Evolutionary conservation across 1,140 invertebrate species (phyloP), one percentile per base, ranked within the genome.

Genomic region (Drosophila kohkoa): DNA sequence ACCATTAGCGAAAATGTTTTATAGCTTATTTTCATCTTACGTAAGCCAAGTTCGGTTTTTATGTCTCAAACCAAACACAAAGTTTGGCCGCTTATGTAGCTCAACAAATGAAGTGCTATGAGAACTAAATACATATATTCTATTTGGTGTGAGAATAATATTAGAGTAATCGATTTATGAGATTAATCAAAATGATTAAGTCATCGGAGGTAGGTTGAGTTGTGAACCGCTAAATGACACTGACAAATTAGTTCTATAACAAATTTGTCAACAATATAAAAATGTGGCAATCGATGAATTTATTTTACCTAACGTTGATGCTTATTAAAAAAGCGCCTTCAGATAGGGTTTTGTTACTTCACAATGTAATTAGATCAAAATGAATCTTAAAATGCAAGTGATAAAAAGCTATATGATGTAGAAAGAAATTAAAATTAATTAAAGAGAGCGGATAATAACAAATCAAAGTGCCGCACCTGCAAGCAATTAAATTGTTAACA

Each of bases 1-100:
- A 67, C 32, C 52, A 59, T 73, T 66, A 58, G 57, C 11, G 43
- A 43, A 66, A 51, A 51, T 66, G 15, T 64, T 51, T 51, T 66
- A 58, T 41, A 41, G 15, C 35, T 20, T 20, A 32, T 65, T 38
- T 28, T 51, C 5, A 41, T 51, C 10, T 52, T 20, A 49, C 46
- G 46, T 52, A 43, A 20, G 20, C 41, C 16, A 43, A 43, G 20
- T 28, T 25, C 0, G 8, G 16, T 13, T 38, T 11, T 25, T 25
- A 3, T 25, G 28, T 51, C 30, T 63, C 15, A 38, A 4, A 15
- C 35, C 35, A 35, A 28, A 35, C 3, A 28, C 30, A 20, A 48
- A 15, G 35, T 30, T 65, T 10, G n/a, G 0, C 16, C 30, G 46
- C 59, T 5, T 38, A 38, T 2, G 35, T 28, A 65, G 11, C n/a